Evolutionary conservation across 1,140 invertebrate species (phyloP), one percentile per base, ranked within the genome.

Genomic region (Popillia japonica): DNA sequence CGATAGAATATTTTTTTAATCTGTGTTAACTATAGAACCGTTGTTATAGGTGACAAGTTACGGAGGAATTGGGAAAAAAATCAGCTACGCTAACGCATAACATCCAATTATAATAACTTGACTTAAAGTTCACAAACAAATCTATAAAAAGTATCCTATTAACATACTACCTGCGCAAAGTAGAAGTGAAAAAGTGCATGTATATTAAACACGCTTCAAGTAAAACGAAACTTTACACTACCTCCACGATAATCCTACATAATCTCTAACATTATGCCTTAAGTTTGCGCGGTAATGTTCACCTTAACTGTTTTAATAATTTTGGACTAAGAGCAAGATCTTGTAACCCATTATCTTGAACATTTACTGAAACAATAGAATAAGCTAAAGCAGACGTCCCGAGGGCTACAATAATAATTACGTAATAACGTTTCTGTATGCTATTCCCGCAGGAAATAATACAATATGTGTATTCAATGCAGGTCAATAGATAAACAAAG

Each of bases 401-500:
- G 6, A 22, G 20, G 23, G 74, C 9, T n/a, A 55, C 48, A 64
- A 22, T 64, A 42, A 75, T 75, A 75, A 75, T 75, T 75, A 75
- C 74, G 23, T 55, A 75, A 75, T 75, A 75, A 75, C 23, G 23
- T 42, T 73, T 7, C 40, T 73, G 23, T 73, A 40, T 73, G 27
- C 14, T 23, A 73, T 73, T 40, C 72, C 40, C 72, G 27, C 8
- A 73, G 72, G 72, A 73, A 40, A 41, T 17, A 42, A 34, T 14
- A 40, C 34, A 73, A 73, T 73, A 40, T 73, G 40, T 73, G 40
- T 73, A 20, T 14, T 73, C n/a, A n/a, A n/a, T 73, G 23, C 72
- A 40, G 72, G 72, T 73, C 72, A 73, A 73, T 73, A 73, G 34
- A 73, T 73, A 73, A 73, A 73, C 72, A 73, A 40, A 41, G 72